Evolutionary conservation across 2,888 invertebrate species (phyloP).

Genomic region (Furcula furcula): DNA sequence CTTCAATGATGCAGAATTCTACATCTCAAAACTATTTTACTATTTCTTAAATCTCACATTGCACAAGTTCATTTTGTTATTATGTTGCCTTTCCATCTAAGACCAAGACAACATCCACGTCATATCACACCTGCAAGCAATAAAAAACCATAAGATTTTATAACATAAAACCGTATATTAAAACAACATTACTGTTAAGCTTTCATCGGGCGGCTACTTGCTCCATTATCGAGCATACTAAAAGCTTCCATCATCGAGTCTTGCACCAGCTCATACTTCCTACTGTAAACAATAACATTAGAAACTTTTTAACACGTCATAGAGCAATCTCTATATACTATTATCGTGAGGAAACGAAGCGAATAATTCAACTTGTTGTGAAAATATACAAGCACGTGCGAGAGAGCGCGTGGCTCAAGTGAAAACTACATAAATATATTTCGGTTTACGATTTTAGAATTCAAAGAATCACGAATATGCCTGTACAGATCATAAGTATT

Average conservation of each 20-base stretch:
- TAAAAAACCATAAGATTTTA: background rate
- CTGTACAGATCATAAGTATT: background rate
- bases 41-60: too few relatives aligned
- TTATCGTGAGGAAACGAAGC: conserved; percentile 54
- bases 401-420: conserved; percentile 44
- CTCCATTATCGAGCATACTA: conserved; percentile 45
- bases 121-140: background rate
- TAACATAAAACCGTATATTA: background rate
- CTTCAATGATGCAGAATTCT: too few relatives aligned
- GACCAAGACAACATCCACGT: background rate
- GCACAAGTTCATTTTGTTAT: too few relatives aligned
- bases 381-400: conserved; percentile 72
- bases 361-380: conserved; percentile 74
- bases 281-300: conserved; percentile 75
- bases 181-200: conserved; percentile 16
- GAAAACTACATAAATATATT: conserved; percentile 28
- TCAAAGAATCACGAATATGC: conserved; percentile 28
- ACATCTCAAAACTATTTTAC: too few relatives aligned
- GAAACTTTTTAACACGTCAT: conserved; percentile 76
- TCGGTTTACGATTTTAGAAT: conserved; percentile 31
- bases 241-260: conserved; percentile 68
- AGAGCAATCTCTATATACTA: conserved; percentile 44
- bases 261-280: conserved; percentile 54
- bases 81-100: too few relatives aligned
- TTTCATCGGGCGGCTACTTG: conserved; percentile 27